Percentiles rank a stretch among this genome's conserved stretches.
phyloP scores from a whole-genome alignment of 1,140 invertebrate species.

The Paraescarpia echinospica region DNA sequence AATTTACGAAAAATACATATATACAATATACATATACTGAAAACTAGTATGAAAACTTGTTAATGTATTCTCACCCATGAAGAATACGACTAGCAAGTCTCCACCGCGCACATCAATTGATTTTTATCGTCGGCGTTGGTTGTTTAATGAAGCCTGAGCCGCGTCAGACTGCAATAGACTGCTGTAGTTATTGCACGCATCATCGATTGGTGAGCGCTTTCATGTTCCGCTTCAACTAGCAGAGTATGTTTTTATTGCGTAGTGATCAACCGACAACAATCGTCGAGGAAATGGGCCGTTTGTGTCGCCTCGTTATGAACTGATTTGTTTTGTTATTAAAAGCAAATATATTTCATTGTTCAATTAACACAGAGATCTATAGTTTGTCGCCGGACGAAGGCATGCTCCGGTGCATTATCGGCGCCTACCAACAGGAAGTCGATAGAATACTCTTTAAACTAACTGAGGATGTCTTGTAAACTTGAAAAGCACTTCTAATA shows the following conservation, averaged over 20 bases:
- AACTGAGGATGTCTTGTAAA: background rate
- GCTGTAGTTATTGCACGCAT: background rate
- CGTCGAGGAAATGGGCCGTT: background rate
- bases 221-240: background rate
- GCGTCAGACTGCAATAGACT: background rate
- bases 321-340: background rate
- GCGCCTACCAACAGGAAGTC: background rate
- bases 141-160: background rate
- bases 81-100: background rate
- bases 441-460: background rate
- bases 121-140: background rate
- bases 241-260: constrained; percentile 6
- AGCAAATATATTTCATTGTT: background rate
- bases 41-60: no score
- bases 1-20: no score
- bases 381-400: background rate
- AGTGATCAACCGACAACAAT: background rate
- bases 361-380: background rate
- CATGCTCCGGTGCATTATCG: background rate
- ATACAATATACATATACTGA: no score
- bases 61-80: background rate
- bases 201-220: background rate
- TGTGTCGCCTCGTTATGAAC: background rate
- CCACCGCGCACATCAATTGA: background rate
- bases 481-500: background rate